Base-by-base conservation (phyloP, 2,797 vertebrate species). In the Siniperca obscura region DNA sequence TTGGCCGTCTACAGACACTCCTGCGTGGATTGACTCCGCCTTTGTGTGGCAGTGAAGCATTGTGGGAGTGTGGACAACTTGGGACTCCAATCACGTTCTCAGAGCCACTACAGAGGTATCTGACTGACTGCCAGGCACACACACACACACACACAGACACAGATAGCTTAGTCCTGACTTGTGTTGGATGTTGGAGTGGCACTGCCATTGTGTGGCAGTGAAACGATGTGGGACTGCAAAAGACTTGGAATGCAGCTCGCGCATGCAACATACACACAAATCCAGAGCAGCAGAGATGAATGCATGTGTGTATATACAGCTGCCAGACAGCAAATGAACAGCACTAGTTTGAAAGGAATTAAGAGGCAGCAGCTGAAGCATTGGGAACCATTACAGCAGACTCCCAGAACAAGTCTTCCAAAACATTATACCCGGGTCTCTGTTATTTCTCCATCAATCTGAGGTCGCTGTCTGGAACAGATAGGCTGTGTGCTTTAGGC, bases 51-150 rank as follows among this genome's bases (percentile, higher is more conserved):
- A 50, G 66, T 67, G 83, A 88, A 56, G 87, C 72, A 78, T 80
- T 71, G 68, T 90, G 90, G 83, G 80, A 87, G 68, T 12, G 61
- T 3, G 22, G 69, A 75, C 66, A 12, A 82, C 85, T 91, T 88
- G 78, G 85, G 70, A 89, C 76, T 86, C 90, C 10, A 1, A 25
- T 90, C 91, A 91, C 88, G 82, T 89, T 69, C 78, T 69, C 71
- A 7, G 34, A 70, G 76, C 79, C 77, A 70, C 74, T 69, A 76
- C 74, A 62, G 76, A 78, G 83, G 62, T 81, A 56, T 81, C 85
- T 59, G 67, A 89, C 70, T 71, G 78, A 74, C 83, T 85, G 83
- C 84, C 83, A 84, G 59, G 53, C 76, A 55, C 56, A 59, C 78
- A 72, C 38, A 56, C 57, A 3, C 76, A 55, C 55, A 59, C 78